Percentiles rank a stretch among this genome's conserved stretches.
phyloP scores from a whole-genome alignment of 1,140 invertebrate species.

The Temnothorax longispinosus region DNA sequence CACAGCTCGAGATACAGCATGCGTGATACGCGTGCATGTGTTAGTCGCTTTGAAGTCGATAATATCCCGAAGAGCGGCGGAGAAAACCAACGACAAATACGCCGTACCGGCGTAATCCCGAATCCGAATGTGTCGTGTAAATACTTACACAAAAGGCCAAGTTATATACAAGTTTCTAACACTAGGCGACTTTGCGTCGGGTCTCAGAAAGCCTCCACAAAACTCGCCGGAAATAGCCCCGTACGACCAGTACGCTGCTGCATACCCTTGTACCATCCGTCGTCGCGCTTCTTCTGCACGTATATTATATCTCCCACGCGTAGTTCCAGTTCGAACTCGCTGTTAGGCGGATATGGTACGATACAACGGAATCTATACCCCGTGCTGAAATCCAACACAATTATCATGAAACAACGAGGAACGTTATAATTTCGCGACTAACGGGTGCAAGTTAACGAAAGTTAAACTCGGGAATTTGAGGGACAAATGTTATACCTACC shows the following conservation, averaged over 20 bases:
- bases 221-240: constrained; percentile 97
- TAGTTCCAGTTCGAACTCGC: constrained; percentile 95
- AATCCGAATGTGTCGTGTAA: constrained; percentile 4
- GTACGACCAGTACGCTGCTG: constrained; percentile 95
- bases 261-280: constrained; percentile 98
- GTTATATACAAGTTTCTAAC: constrained; percentile 85
- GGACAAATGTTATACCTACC: constrained; percentile 77
- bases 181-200: constrained; percentile 78
- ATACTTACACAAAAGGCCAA: constrained; percentile 44
- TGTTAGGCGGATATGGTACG: constrained; percentile 97
- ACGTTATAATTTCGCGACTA: neutral
- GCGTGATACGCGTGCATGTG: neutral
- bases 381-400: constrained; percentile 75
- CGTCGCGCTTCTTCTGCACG: constrained; percentile 96
- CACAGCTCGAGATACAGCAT: neutral
- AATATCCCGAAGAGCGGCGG: neutral
- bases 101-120: neutral
- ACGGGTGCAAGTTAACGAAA: neutral
- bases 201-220: constrained; percentile 92
- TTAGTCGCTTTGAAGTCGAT: neutral
- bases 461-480: neutral
- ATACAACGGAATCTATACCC: constrained; percentile 93
- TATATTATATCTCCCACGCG: constrained; percentile 96
- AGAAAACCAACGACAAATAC: neutral
- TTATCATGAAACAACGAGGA: neutral